Evolutionary conservation across 2,888 invertebrate species (phyloP).

Genomic region (Empis livida): DNA sequence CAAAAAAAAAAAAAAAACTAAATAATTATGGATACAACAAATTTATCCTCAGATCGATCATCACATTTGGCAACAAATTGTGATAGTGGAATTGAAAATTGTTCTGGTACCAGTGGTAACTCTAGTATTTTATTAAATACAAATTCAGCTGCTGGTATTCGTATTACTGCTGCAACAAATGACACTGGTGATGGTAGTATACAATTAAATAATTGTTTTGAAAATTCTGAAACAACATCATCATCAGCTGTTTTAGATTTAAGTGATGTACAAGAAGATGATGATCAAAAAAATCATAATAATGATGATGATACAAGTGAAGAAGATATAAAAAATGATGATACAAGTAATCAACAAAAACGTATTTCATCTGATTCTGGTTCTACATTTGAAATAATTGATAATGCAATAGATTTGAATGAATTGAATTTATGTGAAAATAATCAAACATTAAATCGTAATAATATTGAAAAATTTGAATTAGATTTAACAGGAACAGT

Average conservation of each 20-base stretch:
- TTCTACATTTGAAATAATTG: slow-evolving; percentile 10
- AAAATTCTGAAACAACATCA: neutral
- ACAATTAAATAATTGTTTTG: neutral
- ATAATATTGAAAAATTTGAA: too few species aligned
- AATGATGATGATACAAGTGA: neutral
- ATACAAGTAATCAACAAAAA: neutral
- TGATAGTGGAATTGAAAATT: slow-evolving; percentile 8
- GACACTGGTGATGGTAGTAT: neutral
- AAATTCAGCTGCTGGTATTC: too few species aligned
- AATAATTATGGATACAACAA: slow-evolving; percentile 3
- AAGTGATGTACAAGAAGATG: neutral
- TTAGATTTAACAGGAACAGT: too few species aligned
- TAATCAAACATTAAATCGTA: too few species aligned
- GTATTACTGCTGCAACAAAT: neutral
- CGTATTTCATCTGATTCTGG: slow-evolving; percentile 6
- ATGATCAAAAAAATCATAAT: neutral
- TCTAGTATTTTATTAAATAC: slow-evolving; percentile 2
- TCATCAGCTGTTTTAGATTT: neutral
- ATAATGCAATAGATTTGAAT: neutral
- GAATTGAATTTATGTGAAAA: too few species aligned
- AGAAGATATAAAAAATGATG: neutral
- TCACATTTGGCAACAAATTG: neutral
- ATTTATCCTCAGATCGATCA: slow-evolving; percentile 5
- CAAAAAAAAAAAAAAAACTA: too few species aligned
- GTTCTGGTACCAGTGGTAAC: slow-evolving; percentile 5